Conservation (phyloP, 2,888 invertebrate genomes). For the Cetonia aurata region DNA sequence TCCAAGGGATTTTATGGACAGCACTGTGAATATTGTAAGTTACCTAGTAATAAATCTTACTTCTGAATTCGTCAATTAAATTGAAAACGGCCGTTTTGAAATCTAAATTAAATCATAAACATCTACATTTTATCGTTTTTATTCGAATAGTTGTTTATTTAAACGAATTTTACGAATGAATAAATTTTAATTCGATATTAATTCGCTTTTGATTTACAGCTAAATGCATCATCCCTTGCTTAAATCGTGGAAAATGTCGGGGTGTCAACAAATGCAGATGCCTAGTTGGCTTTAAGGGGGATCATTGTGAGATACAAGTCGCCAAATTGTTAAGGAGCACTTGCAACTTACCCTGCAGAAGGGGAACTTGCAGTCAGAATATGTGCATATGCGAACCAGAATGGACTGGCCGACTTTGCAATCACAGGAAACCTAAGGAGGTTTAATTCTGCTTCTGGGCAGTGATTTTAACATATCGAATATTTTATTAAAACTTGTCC, state of each 20-base stretch:
- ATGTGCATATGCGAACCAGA: constrained; percentile 85
- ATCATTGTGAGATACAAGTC: constrained; percentile 92
- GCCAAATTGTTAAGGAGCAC: constrained; percentile 76
- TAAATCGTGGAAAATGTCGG: constrained; percentile 91
- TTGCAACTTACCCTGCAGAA: constrained; percentile 81
- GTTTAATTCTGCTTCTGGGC: constrained; percentile 28
- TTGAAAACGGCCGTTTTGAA: too few relatives aligned
- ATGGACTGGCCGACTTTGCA: constrained; percentile 86
- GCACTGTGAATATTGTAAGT: constrained; percentile 92
- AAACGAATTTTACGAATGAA: too few relatives aligned
- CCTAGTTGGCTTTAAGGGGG: constrained; percentile 84
- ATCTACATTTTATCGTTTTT: too few relatives aligned
- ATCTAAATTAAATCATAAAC: constrained; percentile 19
- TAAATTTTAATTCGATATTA: too few relatives aligned
- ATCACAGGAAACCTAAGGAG: constrained; percentile 71
- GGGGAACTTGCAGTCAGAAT: constrained; percentile 81
- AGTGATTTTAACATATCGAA: constrained; percentile 25
- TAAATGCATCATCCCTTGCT: constrained; percentile 81
- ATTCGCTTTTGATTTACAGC: constrained; percentile 55
- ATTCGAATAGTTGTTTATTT: too few relatives aligned
- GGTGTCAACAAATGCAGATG: constrained; percentile 93
- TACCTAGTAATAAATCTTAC: constrained; percentile 40
- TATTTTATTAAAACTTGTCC: constrained; percentile 8
- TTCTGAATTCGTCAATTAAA: too few relatives aligned
- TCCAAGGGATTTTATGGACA: constrained; percentile 91